Evolutionary conservation across 2,797 vertebrate genomes (phyloP).

Genomic region (Sciurus carolinensis): DNA sequence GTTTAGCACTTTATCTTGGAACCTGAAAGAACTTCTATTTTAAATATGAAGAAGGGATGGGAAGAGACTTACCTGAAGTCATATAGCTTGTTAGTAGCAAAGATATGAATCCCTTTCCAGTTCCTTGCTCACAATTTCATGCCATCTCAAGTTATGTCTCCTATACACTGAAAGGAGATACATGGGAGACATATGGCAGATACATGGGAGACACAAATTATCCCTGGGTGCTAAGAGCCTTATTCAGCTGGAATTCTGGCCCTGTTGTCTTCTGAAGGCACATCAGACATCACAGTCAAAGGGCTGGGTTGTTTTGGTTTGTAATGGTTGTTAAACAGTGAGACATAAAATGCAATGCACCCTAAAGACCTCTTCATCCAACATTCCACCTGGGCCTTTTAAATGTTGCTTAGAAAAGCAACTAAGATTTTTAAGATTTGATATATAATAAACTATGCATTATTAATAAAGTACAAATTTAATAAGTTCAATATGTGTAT

Average conservation of each 20-base stretch:
- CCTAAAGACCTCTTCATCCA: background rate
- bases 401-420: conserved; percentile 14
- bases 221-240: background rate
- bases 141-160: background rate
- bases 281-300: background rate
- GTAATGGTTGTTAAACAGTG: background rate
- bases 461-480: background rate
- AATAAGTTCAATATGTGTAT: background rate
- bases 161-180: conserved; percentile 2
- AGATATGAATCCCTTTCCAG: conserved; percentile 17
- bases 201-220: conserved; percentile 21
- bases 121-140: background rate
- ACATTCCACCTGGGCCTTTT: background rate
- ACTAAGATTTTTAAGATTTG: background rate
- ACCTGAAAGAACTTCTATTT: background rate
- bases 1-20: background rate
- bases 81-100: conserved; percentile 54
- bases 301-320: background rate
- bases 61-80: conserved; percentile 23
- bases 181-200: background rate
- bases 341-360: background rate
- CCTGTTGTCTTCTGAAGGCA: background rate
- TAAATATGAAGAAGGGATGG: conserved; percentile 25
- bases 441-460: background rate
- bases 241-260: background rate